phyloP scores from a whole-genome alignment of 2,113 vertebrate genomes.

The Lathamus discolor region DNA sequence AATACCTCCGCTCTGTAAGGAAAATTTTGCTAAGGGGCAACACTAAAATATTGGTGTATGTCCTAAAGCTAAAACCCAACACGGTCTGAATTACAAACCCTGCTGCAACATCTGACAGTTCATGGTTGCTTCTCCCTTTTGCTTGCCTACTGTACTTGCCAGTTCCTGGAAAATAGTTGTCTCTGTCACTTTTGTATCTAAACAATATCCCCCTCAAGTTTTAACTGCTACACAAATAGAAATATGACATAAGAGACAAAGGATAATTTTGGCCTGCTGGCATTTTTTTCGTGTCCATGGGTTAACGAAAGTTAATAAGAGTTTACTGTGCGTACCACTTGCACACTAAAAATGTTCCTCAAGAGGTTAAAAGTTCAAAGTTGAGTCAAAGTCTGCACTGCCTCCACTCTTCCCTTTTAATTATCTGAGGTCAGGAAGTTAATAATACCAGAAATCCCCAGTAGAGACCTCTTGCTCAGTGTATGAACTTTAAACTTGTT shows the following conservation, averaged over 20 bases:
- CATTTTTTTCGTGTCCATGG: constrained; percentile 42
- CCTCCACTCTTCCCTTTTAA: constrained; percentile 81
- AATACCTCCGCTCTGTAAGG: background rate
- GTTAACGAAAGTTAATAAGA: constrained; percentile 73
- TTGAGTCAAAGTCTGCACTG: constrained; percentile 80
- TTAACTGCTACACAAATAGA: constrained; percentile 47
- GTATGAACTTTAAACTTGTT: constrained; percentile 81
- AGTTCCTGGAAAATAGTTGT: constrained; percentile 59
- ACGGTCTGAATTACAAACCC: background rate
- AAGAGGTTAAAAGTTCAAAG: constrained; percentile 84
- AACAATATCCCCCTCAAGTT: constrained; percentile 37
- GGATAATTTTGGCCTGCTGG: constrained; percentile 58
- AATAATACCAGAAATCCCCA: constrained; percentile 86
- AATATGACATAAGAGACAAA: constrained; percentile 53
- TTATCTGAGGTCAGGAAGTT: constrained; percentile 86
- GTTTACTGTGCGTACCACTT: constrained; percentile 69
- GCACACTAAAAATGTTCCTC: constrained; percentile 74
- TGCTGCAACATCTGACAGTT: background rate
- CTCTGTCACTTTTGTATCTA: constrained; percentile 46
- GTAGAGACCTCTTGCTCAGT: constrained; percentile 80
- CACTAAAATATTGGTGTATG: background rate
- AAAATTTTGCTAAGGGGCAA: constrained; percentile 7
- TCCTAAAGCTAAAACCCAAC: constrained; percentile 7
- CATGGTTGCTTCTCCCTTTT: background rate
- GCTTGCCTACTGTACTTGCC: constrained; percentile 13